Percentiles rank a stretch among this genome's conserved stretches.
phyloP scores from a whole-genome alignment of 2,888 invertebrate genomes.

The Cephonodes hylas region DNA sequence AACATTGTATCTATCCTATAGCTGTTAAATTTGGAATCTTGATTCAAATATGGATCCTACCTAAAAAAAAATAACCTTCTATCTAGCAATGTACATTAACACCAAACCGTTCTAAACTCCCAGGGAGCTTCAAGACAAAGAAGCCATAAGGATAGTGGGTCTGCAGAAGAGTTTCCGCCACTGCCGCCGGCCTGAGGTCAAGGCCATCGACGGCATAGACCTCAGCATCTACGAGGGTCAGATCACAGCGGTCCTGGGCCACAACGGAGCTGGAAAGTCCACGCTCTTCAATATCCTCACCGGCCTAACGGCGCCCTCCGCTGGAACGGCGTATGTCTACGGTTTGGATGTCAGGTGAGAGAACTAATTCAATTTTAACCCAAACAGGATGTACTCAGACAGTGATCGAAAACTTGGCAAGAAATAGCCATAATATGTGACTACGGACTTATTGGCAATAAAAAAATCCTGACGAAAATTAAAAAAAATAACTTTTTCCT shows the following conservation, averaged over 20 bases:
- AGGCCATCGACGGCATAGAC: conserved; percentile 89
- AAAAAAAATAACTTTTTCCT: too few relatives aligned
- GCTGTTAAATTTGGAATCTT: too few relatives aligned
- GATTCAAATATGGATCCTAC: too few relatives aligned
- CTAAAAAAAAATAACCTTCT: too few relatives aligned
- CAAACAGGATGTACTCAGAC: too few relatives aligned
- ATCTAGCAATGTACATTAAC: background rate
- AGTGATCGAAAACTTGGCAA: too few relatives aligned
- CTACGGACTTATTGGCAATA: too few relatives aligned
- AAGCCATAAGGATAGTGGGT: conserved; percentile 88
- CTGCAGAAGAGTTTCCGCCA: conserved; percentile 87
- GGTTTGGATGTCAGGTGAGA: conserved; percentile 86
- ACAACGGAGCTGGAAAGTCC: conserved; percentile 94
- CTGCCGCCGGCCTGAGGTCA: conserved; percentile 84
- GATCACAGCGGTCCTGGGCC: conserved; percentile 92
- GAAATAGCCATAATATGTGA: too few relatives aligned
- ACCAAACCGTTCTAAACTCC: background rate
- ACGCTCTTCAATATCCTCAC: conserved; percentile 92
- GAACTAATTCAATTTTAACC: background rate
- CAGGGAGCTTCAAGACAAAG: conserved; percentile 86
- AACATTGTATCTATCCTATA: too few relatives aligned
- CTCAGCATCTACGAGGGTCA: conserved; percentile 92
- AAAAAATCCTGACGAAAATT: too few relatives aligned
- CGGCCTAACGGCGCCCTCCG: conserved; percentile 87
- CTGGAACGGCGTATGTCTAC: conserved; percentile 87